A percentile compares a stretch with the other conserved stretches of the same genome.
These are phyloP conservation scores for Rachycentron canadum DNA, from an alignment of 2,797 vertebrate genomes.

Conservation along the genomic window DNA sequence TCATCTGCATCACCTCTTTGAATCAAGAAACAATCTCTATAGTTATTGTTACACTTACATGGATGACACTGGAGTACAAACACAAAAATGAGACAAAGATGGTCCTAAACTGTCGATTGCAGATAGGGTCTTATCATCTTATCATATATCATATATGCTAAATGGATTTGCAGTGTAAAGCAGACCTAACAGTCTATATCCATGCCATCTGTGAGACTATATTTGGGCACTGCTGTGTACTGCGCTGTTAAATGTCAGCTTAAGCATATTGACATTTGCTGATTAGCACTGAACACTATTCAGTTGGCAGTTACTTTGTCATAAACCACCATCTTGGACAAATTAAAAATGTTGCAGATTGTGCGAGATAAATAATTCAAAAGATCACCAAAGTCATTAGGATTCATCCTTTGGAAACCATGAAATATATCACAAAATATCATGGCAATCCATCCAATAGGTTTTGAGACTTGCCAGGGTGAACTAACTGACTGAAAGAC, in stretches of 20 bases:
- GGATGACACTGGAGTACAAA: not conserved
- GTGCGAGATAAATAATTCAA: not conserved
- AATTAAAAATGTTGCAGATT: not conserved
- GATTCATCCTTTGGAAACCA: not conserved
- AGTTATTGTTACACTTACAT: too few species aligned
- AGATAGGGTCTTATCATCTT: too few species aligned
- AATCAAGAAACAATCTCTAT: not conserved
- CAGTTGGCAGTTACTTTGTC: too few species aligned
- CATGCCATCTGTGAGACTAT: not conserved
- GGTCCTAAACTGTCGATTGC: not conserved
- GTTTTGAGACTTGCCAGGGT: not conserved
- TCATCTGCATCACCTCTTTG: slow-evolving; percentile 1
- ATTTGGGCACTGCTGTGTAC: not conserved
- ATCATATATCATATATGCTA: not conserved
- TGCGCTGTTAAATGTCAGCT: not conserved
- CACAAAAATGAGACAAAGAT: not conserved
- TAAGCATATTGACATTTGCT: slow-evolving; percentile 4
- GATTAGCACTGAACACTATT: not conserved
- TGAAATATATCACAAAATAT: not conserved
- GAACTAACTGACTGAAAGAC: not conserved
- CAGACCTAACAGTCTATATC: not conserved
- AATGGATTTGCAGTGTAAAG: not conserved
- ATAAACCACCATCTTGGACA: not conserved
- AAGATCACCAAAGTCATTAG: not conserved
- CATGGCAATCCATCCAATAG: not conserved